Evolutionary conservation across 2,797 vertebrate genomes (phyloP), one percentile per base, ranked within the genome.

Genomic region (Arnoldichthys spilopterus): DNA sequence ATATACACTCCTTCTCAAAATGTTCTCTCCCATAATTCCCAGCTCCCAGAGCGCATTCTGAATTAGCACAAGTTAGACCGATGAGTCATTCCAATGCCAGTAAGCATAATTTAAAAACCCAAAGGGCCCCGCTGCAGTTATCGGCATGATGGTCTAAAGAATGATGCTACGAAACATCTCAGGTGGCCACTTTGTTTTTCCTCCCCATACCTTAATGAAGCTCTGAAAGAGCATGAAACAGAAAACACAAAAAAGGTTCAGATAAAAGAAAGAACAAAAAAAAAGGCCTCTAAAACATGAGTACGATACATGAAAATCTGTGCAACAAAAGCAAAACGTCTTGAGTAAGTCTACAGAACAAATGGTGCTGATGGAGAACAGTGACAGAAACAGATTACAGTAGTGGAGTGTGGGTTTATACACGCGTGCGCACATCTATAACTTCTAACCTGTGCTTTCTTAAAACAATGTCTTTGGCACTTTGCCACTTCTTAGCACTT

Each of bases 281-380:
- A 47, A 69, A 79, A 88, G 87, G 47, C 54, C 32, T 37, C 0
- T 45, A 74, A 85, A 77, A 79, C 26, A 70, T 76, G 84, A 86
- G 28, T 34, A 69, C 13, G 26, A 30, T 86, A 87, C 47, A 83
- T 37, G 77, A 22, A 78, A 34, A 82, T 13, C 34, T 89, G 92
- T 93, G 92, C 90, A 92, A 93, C 88, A 87, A 89, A 76, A 90
- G 85, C 87, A 85, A 88, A 90, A 82, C 43, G 18, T 78, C 70
- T 32, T 64, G 26, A 54, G 76, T 80, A 85, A 75, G n/a, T 82
- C 49, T 75, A 76, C 6, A 75, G 64, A 76, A 87, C 82, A 12
- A 73, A 76, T 72, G 67, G 79, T 71, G 64, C 74, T 82, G 54
- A 82, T 89, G 87, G 76, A 80, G 68, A 37, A 47, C 54, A 67